These are phyloP conservation scores for Perca schrenkii DNA, from an alignment of 2,113 vertebrate genomes.

Conservation along the genomic window DNA sequence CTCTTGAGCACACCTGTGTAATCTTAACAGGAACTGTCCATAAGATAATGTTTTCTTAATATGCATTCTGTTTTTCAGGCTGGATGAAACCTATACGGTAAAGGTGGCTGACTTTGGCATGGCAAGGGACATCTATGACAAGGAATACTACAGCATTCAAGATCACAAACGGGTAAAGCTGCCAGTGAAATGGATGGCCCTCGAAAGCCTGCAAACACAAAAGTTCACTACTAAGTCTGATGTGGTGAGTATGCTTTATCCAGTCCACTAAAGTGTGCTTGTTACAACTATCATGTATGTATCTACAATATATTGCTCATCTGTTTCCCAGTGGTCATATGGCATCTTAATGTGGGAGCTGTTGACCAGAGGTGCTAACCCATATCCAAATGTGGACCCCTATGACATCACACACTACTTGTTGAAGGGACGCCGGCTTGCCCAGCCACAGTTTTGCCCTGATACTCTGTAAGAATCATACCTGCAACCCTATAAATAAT, in stretches of 20 bases:
- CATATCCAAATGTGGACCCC: slow-evolving; percentile 91
- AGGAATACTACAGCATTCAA: slow-evolving; percentile 95
- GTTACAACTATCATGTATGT: background rate
- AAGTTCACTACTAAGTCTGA: slow-evolving; percentile 97
- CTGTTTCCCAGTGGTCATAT: slow-evolving; percentile 91
- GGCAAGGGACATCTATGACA: slow-evolving; percentile 92
- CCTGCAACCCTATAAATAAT: background rate
- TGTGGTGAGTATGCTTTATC: slow-evolving; percentile 86
- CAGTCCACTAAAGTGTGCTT: background rate
- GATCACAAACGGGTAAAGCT: slow-evolving; percentile 89
- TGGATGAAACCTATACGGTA: slow-evolving; percentile 92
- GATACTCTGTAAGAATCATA: slow-evolving; percentile 89
- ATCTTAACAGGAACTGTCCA: background rate
- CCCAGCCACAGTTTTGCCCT: slow-evolving; percentile 93
- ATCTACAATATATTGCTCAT: background rate
- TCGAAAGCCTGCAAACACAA: slow-evolving; percentile 96
- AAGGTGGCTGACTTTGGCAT: slow-evolving; percentile 98
- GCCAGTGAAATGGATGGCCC: slow-evolving; percentile 98
- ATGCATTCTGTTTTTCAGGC: slow-evolving; percentile 80
- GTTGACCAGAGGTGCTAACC: slow-evolving; percentile 93
- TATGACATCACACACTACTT: slow-evolving; percentile 93
- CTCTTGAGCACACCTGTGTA: background rate
- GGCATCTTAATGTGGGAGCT: slow-evolving; percentile 96
- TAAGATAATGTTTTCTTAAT: background rate
- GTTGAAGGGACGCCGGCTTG: slow-evolving; percentile 90